Conservation (phyloP, 30 jellyfish, hydroid and myxozoan species). For the Chrysaora quinquecirrha region DNA sequence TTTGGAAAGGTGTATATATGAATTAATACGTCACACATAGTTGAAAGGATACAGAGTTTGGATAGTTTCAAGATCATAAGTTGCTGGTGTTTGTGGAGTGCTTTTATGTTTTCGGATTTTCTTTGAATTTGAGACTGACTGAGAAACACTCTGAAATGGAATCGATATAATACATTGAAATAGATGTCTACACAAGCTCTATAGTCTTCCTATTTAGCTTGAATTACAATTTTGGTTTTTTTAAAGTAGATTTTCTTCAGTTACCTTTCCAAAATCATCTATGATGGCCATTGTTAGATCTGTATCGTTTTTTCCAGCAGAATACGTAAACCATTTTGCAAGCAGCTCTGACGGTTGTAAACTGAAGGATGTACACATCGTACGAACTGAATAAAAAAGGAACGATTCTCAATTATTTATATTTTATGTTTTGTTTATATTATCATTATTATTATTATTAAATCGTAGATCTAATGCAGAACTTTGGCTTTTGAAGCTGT, state of each 20-base stretch:
- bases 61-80: slow-evolving; percentile 48
- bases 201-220: no score
- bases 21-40: no score
- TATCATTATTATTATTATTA: no score
- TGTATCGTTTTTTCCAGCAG: slow-evolving; percentile 35
- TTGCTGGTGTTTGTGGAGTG: slow-evolving; percentile 29
- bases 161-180: no score
- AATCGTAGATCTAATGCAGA: no score
- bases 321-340: slow-evolving; percentile 83
- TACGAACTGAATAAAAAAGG: slow-evolving; percentile 33
- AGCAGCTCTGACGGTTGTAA: slow-evolving; percentile 40
- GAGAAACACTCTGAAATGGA: slow-evolving; percentile 33
- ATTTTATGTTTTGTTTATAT: neutral
- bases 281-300: slow-evolving; percentile 49
- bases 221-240: neutral
- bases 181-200: no score
- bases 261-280: slow-evolving; percentile 75
- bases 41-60: slow-evolving; percentile 66
- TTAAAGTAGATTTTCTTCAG: neutral
- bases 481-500: no score
- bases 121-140: slow-evolving; percentile 12
- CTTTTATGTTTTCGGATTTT: slow-evolving; percentile 35
- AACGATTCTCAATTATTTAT: neutral
- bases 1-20: no score
- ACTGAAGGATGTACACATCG: slow-evolving; percentile 16